Percentiles rank a stretch among this genome's conserved stretches.
Evolutionary conservation across 2,888 invertebrate genomes (phyloP).

Genomic region (Macropis europaea): DNA sequence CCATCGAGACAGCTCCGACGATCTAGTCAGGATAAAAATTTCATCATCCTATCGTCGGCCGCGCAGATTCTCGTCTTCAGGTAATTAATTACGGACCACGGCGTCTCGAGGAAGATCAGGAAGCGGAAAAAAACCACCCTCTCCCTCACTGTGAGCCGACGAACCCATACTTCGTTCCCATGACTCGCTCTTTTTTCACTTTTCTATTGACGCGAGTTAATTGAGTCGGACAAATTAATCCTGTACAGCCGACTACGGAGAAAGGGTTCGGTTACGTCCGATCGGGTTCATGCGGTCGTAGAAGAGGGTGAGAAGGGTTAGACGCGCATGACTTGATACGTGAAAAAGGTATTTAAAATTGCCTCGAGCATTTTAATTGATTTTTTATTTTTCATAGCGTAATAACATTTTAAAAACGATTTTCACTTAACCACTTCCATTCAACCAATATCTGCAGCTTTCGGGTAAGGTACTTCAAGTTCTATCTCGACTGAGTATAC

Average conservation of each 20-base stretch:
- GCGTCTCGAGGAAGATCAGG: constrained; percentile 8
- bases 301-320: too few relatives aligned
- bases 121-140: constrained; percentile 3
- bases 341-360: too few relatives aligned
- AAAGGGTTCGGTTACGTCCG: not conserved
- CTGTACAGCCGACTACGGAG: constrained; percentile 12
- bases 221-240: constrained; percentile 38
- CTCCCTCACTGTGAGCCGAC: not conserved
- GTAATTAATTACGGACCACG: constrained; percentile 47
- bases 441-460: too few relatives aligned
- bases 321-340: too few relatives aligned
- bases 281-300: constrained; percentile 7
- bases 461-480: too few relatives aligned
- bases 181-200: not conserved
- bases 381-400: too few relatives aligned
- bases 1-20: not conserved
- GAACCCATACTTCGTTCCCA: constrained; percentile 17
- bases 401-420: too few relatives aligned
- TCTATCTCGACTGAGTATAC: too few relatives aligned
- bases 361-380: too few relatives aligned
- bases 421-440: too few relatives aligned
- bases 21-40: constrained; percentile 45
- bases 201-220: constrained; percentile 10
- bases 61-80: constrained; percentile 15
- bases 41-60: constrained; percentile 36